Percentiles rank a stretch among this genome's conserved stretches.
Conservation (phyloP, 2,113 vertebrate species). For the Riparia riparia region DNA sequence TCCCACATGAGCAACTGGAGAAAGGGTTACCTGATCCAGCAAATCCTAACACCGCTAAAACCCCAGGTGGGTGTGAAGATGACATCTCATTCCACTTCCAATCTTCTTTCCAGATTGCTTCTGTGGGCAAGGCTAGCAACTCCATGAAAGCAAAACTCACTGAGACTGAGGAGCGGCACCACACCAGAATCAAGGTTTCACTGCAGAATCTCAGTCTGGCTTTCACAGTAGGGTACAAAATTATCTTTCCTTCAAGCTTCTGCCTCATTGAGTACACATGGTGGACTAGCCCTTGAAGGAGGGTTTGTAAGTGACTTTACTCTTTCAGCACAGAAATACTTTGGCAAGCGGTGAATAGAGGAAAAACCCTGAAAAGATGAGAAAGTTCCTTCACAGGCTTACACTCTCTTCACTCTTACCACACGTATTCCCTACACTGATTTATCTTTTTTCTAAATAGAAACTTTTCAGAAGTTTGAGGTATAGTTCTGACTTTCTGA, state of each 20-base stretch:
- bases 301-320: background rate
- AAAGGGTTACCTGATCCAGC: background rate
- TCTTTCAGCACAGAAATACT: background rate
- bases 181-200: background rate
- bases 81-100: background rate
- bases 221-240: background rate
- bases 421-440: background rate
- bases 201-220: background rate
- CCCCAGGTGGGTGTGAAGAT: background rate
- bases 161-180: background rate
- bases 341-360: background rate
- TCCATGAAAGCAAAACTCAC: background rate
- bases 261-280: background rate
- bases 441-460: background rate
- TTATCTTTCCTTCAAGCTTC: background rate
- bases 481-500: background rate
- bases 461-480: background rate
- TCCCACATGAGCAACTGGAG: background rate
- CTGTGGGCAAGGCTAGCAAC: background rate
- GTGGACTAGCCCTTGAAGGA: background rate
- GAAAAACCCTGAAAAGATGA: background rate
- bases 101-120: background rate
- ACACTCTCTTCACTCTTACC: background rate
- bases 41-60: background rate
- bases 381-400: background rate